A percentile compares a stretch with the other conserved stretches of the same genome.
These are phyloP conservation scores for Epinephelus malabaricus DNA, from an alignment of 2,797 vertebrate species.

Conservation along the genomic window DNA sequence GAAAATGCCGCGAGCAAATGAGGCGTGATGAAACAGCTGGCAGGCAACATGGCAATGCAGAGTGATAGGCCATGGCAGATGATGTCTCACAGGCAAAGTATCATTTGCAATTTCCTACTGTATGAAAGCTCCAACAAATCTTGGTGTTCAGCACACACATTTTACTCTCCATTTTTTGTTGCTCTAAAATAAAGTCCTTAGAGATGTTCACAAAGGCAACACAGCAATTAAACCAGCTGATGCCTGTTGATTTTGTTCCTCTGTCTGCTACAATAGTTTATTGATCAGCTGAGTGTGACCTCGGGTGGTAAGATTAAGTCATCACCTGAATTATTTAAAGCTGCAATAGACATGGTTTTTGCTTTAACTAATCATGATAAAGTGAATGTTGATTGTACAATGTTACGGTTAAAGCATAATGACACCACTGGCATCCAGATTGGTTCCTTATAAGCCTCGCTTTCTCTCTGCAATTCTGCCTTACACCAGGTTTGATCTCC, in stretches of 20 bases:
- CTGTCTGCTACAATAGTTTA: constrained; percentile 9
- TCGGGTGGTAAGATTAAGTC: constrained; percentile 1
- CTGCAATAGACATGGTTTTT: too few species aligned
- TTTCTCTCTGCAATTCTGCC: too few species aligned
- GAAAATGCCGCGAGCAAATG: constrained; percentile 81
- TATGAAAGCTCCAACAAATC: constrained; percentile 62
- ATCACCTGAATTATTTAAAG: constrained; percentile 5
- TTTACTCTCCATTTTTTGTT: constrained; percentile 25
- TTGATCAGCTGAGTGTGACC: constrained; percentile 27
- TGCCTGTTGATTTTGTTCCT: background rate
- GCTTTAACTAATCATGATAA: too few species aligned
- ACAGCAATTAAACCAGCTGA: constrained; percentile 15
- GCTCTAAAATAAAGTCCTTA: background rate
- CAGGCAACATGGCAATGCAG: constrained; percentile 74
- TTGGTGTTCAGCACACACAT: constrained; percentile 48
- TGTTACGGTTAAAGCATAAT: too few species aligned
- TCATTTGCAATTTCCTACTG: constrained; percentile 75
- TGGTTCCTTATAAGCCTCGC: too few species aligned
- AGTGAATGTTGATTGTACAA: too few species aligned
- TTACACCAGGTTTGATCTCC: too few species aligned
- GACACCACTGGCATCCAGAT: too few species aligned
- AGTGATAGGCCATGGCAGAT: constrained; percentile 77
- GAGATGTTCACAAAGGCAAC: constrained; percentile 29
- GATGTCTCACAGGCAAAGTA: constrained; percentile 76
- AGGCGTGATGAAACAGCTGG: constrained; percentile 83